phyloP scores from a whole-genome alignment of 1,140 invertebrate genomes.

The Melitaea cinxia region DNA sequence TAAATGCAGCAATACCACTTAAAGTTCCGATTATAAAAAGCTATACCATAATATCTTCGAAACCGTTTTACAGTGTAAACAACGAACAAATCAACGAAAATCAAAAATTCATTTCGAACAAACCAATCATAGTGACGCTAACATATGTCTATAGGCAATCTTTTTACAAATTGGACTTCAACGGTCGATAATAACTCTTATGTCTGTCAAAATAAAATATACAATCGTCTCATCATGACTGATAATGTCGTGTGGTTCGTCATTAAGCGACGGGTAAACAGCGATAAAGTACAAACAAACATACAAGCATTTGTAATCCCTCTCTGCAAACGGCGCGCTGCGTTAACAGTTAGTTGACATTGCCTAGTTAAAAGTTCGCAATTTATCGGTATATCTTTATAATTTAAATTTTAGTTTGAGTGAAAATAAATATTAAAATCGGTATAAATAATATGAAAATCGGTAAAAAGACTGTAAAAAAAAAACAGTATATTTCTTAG shows the following conservation, averaged over 20 bases:
- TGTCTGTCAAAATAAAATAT: not conserved
- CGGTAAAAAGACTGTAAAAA: no score
- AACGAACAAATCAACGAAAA: constrained; percentile 36
- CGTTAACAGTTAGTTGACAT: constrained; percentile 31
- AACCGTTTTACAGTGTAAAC: not conserved
- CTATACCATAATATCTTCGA: not conserved
- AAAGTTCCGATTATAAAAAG: not conserved
- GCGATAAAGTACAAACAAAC: constrained; percentile 50
- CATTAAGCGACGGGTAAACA: constrained; percentile 58
- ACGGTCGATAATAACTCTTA: constrained; percentile 8
- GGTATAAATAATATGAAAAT: no score
- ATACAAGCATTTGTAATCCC: constrained; percentile 59
- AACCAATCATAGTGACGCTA: constrained; percentile 42
- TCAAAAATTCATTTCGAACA: constrained; percentile 37
- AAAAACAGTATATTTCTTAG: no score
- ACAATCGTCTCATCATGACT: constrained; percentile 33
- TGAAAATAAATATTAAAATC: no score
- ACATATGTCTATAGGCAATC: constrained; percentile 23
- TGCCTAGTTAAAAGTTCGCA: constrained; percentile 14
- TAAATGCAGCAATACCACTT: no score
- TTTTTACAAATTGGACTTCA: constrained; percentile 25
- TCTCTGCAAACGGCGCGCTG: constrained; percentile 38
- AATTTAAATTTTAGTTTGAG: no score
- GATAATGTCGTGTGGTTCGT: constrained; percentile 25
- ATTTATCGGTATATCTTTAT: not conserved